phyloP scores from a whole-genome alignment of 1,140 invertebrate genomes.

The Nilaparvata lugens region DNA sequence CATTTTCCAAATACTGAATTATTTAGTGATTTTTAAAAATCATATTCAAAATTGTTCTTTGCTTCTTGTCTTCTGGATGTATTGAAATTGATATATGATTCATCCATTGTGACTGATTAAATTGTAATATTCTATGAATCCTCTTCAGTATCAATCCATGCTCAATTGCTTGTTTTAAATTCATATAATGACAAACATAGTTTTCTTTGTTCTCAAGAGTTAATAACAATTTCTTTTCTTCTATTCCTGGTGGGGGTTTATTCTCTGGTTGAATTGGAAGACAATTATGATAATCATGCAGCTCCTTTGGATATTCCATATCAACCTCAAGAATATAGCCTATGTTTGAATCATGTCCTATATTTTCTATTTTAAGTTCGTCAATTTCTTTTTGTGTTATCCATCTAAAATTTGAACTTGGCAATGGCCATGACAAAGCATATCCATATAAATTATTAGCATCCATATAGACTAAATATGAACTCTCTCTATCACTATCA shows the following conservation, averaged over 20 bases:
- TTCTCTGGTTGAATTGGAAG: slow-evolving; percentile 39
- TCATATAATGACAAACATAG: too few species aligned
- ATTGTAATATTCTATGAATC: slow-evolving; percentile 30
- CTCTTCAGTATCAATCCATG: slow-evolving; percentile 30
- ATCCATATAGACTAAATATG: too few species aligned
- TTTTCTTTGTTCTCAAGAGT: slow-evolving; percentile 6
- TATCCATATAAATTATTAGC: too few species aligned
- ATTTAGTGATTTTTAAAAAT: slow-evolving; percentile 34
- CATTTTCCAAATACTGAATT: too few species aligned
- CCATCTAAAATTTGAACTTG: too few species aligned
- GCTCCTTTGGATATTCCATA: slow-evolving; percentile 29
- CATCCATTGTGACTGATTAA: slow-evolving; percentile 30
- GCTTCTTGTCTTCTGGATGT: slow-evolving; percentile 24
- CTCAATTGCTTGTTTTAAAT: slow-evolving; percentile 20
- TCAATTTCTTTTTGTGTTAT: too few species aligned
- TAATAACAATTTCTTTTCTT: slow-evolving; percentile 12
- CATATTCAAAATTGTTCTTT: slow-evolving; percentile 31
- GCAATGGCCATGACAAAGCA: too few species aligned
- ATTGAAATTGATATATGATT: slow-evolving; percentile 31
- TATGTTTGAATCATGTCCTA: slow-evolving; percentile 30
- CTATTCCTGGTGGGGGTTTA: neutral
- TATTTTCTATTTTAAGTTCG: too few species aligned
- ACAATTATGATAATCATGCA: slow-evolving; percentile 43
- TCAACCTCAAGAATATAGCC: slow-evolving; percentile 44
- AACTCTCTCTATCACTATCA: too few species aligned